phyloP scores from a whole-genome alignment of 1,140 invertebrate genomes.

The Asbolus verrucosus region DNA sequence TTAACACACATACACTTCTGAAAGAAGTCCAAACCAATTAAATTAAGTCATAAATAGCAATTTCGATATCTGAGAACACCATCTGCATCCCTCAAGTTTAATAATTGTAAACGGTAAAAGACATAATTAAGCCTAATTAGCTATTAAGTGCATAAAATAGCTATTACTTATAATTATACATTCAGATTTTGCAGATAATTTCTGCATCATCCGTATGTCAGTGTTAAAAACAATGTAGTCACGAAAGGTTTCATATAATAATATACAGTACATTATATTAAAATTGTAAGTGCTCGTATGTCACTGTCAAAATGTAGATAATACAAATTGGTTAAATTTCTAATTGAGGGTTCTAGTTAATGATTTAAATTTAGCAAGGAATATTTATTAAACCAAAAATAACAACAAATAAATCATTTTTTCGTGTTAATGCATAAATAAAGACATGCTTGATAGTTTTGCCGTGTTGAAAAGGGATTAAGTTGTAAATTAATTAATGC shows the following conservation, averaged over 20 bases:
- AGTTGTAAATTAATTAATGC: background rate
- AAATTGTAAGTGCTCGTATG: conserved; percentile 27
- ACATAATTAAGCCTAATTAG: conserved; percentile 27
- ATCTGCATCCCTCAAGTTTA: conserved; percentile 13
- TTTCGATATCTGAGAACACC: background rate
- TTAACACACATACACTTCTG: background rate
- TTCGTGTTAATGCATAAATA: conserved; percentile 20
- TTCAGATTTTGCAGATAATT: conserved; percentile 31
- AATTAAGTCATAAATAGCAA: background rate
- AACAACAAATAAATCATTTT: conserved; percentile 30
- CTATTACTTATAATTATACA: conserved; percentile 33
- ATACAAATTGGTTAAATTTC: conserved; percentile 23
- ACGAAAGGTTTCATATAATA: too few species aligned
- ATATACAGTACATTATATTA: conserved; percentile 10
- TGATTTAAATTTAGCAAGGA: too few species aligned
- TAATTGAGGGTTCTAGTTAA: conserved; percentile 21
- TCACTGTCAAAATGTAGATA: conserved; percentile 26
- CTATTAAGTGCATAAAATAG: conserved; percentile 26
- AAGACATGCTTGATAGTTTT: conserved; percentile 10
- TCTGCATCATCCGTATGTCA: conserved; percentile 7
- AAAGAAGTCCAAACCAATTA: background rate
- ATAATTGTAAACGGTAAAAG: conserved; percentile 18
- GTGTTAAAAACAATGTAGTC: conserved; percentile 31
- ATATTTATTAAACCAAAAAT: too few species aligned
- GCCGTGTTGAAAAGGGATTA: conserved; percentile 5